phyloP scores from a whole-genome alignment of 2,113 vertebrate genomes.

The Macaca mulatta region DNA sequence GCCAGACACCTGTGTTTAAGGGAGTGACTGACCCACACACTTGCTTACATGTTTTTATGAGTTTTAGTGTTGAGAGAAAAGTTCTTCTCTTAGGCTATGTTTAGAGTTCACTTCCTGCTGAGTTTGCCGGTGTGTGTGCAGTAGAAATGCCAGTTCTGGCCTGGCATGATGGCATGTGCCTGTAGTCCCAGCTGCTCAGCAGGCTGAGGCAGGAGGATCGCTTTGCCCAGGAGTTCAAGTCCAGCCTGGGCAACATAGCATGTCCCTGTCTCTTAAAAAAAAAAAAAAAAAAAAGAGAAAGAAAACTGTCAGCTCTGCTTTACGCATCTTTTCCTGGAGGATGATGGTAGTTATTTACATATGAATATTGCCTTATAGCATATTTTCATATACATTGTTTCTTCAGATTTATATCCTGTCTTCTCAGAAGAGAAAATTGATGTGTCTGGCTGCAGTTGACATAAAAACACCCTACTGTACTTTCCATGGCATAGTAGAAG shows the following conservation, averaged over 20 bases:
- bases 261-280: too few species aligned
- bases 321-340: not conserved
- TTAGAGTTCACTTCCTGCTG: slow-evolving; percentile 25
- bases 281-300: not conserved
- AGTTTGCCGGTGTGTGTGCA: not conserved
- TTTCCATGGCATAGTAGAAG: not conserved
- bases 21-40: not conserved
- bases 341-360: not conserved
- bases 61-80: slow-evolving; percentile 28
- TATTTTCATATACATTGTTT: not conserved
- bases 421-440: slow-evolving; percentile 1
- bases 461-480: not conserved
- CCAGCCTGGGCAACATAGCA: not conserved
- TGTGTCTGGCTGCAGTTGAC: not conserved
- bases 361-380: not conserved
- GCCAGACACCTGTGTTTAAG: not conserved
- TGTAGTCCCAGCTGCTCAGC: not conserved
- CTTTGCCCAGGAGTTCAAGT: not conserved
- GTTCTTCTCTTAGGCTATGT: not conserved
- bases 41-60: not conserved
- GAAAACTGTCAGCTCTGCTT: not conserved
- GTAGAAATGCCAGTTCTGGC: not conserved
- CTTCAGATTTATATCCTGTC: not conserved
- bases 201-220: not conserved
- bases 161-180: not conserved